Evolutionary conservation across 2,888 invertebrate species (phyloP), one percentile per base, ranked within the genome.

Genomic region (Lysandra bellargus): DNA sequence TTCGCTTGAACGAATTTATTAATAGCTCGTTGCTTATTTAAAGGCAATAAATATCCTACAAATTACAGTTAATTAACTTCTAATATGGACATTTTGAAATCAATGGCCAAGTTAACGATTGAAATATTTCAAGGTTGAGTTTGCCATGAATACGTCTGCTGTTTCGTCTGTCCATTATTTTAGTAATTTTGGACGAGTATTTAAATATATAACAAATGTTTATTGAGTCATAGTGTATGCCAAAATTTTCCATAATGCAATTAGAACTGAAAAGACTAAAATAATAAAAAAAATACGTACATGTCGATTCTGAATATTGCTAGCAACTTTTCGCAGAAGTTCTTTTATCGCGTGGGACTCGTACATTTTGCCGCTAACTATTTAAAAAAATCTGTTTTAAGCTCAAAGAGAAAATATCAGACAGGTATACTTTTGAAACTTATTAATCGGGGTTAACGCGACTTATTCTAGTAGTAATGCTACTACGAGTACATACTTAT

Each of bases 41-140:
- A 53, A 76, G 53, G 30, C 23, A 57, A 75, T 75, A 75, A 75
- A 75, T 49, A 49, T 23, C 30, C 9, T 17, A 17, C 53, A 53
- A 53, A 57, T 57, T 76, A 37, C 53, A 14, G 12, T 44, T 69
- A 69, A 37, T 37, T 69, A 69, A 33, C 69, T 12, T 9, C 76
- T 44, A 75, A 76, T 76, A 76, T 57, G 76, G 76, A 53, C 49
- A 75, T 57, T 53, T 76, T 33, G 57, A 49, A 76, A 76, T 76
- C 53, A 53, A 76, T 76, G 33, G 69, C 33, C 33, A 14, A 69
- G 69, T 37, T 69, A 69, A 69, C 69, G 33, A 37, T 4, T 17
- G 69, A 69, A 69, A 37, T 30, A 37, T 69, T 33, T 69, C 69
- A 69, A 69, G 69, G 69, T 69, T 37, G 69, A 33, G 33, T 17